Percentiles rank a stretch among this genome's conserved stretches.
Evolutionary conservation across 2,888 invertebrate species (phyloP).

Genomic region (Cancer borealis): DNA sequence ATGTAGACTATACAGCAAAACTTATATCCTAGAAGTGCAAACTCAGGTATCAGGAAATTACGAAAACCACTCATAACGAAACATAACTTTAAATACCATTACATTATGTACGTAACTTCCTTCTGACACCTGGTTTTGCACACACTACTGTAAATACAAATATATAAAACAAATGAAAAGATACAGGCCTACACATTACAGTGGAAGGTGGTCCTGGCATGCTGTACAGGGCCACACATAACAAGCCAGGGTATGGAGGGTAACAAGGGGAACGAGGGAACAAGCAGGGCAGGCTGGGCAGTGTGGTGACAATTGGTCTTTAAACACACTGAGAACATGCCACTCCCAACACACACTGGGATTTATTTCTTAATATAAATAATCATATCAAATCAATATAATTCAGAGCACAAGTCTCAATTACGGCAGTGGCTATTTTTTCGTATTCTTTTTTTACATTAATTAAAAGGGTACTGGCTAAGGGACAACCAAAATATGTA

Average conservation of each 20-base stretch:
- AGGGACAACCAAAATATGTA: no score
- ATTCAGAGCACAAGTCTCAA: background rate
- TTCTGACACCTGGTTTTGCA: background rate
- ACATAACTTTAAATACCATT: background rate
- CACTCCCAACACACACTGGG: conserved; percentile 25
- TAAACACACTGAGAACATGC: background rate
- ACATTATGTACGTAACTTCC: background rate
- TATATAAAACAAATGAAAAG: conserved; percentile 15
- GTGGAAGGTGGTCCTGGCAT: conserved; percentile 10
- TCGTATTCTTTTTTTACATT: no score
- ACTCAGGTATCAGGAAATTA: background rate
- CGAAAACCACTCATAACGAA: background rate
- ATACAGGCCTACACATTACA: background rate
- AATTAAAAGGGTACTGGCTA: no score
- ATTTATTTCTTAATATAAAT: background rate
- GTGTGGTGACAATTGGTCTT: conserved; percentile 4
- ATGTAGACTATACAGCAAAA: background rate
- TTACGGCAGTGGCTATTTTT: background rate
- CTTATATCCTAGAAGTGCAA: background rate
- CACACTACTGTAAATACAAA: background rate
- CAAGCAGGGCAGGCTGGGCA: conserved; percentile 2
- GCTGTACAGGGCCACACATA: conserved; percentile 18
- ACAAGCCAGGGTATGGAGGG: background rate
- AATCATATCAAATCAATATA: background rate
- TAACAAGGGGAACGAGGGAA: background rate